These are phyloP conservation scores for Phyllotreta striolata DNA, from an alignment of 2,888 invertebrate species.

Conservation along the genomic window DNA sequence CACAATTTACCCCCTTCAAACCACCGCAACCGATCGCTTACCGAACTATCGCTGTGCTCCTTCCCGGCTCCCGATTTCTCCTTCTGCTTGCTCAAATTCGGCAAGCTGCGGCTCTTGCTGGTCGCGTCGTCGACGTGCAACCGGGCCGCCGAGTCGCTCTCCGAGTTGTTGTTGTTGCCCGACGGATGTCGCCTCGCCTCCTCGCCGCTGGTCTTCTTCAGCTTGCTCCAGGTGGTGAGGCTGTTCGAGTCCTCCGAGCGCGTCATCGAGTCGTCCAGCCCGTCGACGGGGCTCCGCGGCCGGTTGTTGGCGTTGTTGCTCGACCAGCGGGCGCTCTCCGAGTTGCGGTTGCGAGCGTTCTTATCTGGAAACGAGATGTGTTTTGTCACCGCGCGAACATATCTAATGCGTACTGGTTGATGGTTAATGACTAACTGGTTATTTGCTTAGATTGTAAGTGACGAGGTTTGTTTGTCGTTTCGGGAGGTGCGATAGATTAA, in stretches of 20 bases:
- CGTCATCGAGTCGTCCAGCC: constrained; percentile 78
- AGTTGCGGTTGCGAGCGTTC: constrained; percentile 40
- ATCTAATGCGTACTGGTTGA: constrained; percentile 4
- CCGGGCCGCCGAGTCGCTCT: constrained; percentile 60
- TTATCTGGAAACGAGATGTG: constrained; percentile 42
- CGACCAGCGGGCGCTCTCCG: constrained; percentile 54
- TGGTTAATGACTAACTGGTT: constrained; percentile 15
- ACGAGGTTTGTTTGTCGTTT: no score
- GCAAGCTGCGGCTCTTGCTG: constrained; percentile 80
- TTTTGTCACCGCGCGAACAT: not conserved
- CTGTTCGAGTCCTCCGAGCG: constrained; percentile 85
- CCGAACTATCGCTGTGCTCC: constrained; percentile 70
- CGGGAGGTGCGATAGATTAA: no score
- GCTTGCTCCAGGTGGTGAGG: constrained; percentile 88
- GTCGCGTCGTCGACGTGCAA: constrained; percentile 67
- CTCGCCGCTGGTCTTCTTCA: constrained; percentile 76
- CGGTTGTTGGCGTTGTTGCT: constrained; percentile 44
- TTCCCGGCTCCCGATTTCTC: constrained; percentile 59
- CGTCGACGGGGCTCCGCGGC: constrained; percentile 48
- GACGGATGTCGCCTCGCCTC: constrained; percentile 77
- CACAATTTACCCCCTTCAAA: not conserved
- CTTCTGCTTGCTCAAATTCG: constrained; percentile 71
- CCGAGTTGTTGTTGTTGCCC: constrained; percentile 67
- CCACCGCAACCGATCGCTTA: constrained; percentile 59
- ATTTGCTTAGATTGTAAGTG: not conserved